Base-by-base conservation (phyloP, 2,797 vertebrate genomes). In the Xenentodon cancila region DNA sequence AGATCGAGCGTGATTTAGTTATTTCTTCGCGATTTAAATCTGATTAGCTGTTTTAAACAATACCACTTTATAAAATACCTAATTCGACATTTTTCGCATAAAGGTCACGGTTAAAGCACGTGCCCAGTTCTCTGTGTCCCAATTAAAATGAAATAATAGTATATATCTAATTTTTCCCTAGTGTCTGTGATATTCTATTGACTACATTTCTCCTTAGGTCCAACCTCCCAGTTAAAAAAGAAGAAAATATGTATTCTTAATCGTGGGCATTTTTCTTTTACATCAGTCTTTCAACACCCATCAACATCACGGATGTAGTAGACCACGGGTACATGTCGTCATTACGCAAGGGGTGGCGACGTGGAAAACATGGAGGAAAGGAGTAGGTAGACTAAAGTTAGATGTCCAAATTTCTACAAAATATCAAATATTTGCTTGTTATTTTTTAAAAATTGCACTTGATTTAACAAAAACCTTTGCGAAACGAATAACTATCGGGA, bases 291-390 rank as follows among this genome's bases (percentile, higher is more conserved):
- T 37, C 11, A 37, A 13, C 3, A 13, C 9, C 34, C 76, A 71
- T 66, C 47, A 1, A 18, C 4, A 22, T 47, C 65, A 56, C 58
- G 22, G 5, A 1, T 7, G 34, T 37, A 37, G 34, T 37, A 43
- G 16, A 17, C 18, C 19, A 19, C 44, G 44, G 44, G 45, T 20
- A 18, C 11, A 0, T 49, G 56, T 65, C 84, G 85, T 87, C 84
- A 80, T 73, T 1, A 86, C 87, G 89, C 68, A 86, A 80, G 68
- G 67, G 79, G 66, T 84, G 64, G 77, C 77, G 80, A 89, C 89
- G 89, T 90, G 87, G 85, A 90, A 88, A 89, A 89, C 85, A 86
- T 88, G 87, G 85, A 62, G 84, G 88, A 80, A 0, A 79, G 63
- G 62, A 68, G 75, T 79, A 49, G 65, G 80, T 83, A 79, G 82